Percentiles rank a stretch among this genome's conserved stretches.
Evolutionary conservation across 2,888 invertebrate species (phyloP).

Genomic region (Eubasilissa splendida): DNA sequence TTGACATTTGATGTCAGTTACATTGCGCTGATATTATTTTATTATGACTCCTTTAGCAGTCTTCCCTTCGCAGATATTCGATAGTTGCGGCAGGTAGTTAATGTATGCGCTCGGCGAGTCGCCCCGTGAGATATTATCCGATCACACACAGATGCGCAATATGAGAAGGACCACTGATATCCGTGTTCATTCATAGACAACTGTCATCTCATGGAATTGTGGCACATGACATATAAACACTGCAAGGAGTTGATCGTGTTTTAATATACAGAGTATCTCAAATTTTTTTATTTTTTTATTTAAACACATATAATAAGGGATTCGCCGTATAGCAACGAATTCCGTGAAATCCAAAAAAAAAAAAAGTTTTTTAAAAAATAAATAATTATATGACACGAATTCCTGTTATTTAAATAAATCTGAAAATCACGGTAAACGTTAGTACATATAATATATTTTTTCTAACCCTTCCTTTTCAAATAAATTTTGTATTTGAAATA

Average conservation of each 20-base stretch:
- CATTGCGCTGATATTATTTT: neutral
- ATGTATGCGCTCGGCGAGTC: constrained; percentile 12
- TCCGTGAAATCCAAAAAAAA: too few relatives aligned
- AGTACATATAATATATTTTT: too few relatives aligned
- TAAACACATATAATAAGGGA: too few relatives aligned
- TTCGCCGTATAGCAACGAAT: too few relatives aligned
- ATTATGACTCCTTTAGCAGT: neutral
- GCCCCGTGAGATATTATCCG: constrained; percentile 39
- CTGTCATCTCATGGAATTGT: neutral
- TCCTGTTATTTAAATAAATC: too few relatives aligned
- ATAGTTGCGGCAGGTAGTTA: constrained; percentile 10
- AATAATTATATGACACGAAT: too few relatives aligned
- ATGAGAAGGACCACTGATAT: constrained; percentile 45
- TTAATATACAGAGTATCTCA: neutral
- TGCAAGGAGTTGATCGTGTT: neutral
- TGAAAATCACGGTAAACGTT: too few relatives aligned
- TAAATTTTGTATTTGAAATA: too few relatives aligned
- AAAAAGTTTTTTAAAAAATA: too few relatives aligned
- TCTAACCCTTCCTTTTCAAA: too few relatives aligned
- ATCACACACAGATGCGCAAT: constrained; percentile 35
- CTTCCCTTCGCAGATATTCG: constrained; percentile 24
- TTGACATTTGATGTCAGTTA: too few relatives aligned
- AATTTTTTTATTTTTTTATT: too few relatives aligned
- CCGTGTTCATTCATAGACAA: constrained; percentile 32
- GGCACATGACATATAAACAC: neutral